A percentile compares a stretch with the other conserved stretches of the same genome.
Evolutionary conservation across 2,888 invertebrate genomes (phyloP).

Genomic region (Synergus gifuensis): DNA sequence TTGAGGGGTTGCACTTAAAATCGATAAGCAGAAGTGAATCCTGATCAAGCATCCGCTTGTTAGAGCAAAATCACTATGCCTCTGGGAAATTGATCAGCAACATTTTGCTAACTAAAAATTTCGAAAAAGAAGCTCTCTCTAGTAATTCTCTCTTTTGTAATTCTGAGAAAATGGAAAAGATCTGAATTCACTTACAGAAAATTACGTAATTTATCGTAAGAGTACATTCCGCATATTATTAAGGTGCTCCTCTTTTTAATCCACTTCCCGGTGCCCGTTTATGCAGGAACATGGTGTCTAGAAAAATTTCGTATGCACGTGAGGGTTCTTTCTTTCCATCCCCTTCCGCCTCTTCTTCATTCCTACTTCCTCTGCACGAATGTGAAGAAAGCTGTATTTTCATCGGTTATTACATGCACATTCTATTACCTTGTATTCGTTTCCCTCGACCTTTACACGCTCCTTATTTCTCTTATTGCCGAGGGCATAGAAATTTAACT

Average conservation of each 20-base stretch:
- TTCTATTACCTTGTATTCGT: conserved; percentile 70
- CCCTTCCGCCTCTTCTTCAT: conserved; percentile 73
- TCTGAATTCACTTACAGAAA: not conserved
- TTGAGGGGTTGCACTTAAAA: not conserved
- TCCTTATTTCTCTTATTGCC: conserved; percentile 46
- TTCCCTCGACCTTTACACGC: conserved; percentile 50
- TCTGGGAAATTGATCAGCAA: not conserved
- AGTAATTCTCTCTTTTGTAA: not conserved
- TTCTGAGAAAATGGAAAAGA: not conserved
- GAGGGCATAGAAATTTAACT: conserved; percentile 16
- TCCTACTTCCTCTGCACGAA: conserved; percentile 53
- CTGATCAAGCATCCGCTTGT: conserved; percentile 8
- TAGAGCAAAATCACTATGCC: not conserved
- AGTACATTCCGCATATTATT: conserved; percentile 45
- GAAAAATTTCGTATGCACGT: conserved; percentile 61
- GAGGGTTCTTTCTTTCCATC: conserved; percentile 68
- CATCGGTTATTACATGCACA: conserved; percentile 72
- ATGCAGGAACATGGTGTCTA: conserved; percentile 46
- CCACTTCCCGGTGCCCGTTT: conserved; percentile 41
- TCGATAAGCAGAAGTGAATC: conserved; percentile 30
- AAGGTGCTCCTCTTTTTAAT: conserved; percentile 47
- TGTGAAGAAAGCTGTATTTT: conserved; percentile 55
- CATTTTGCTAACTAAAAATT: not conserved
- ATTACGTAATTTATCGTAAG: conserved; percentile 20
- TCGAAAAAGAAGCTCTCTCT: not conserved